Evolutionary conservation across 2,113 vertebrate species (phyloP).

Genomic region (Hemiscyllium ocellatum): DNA sequence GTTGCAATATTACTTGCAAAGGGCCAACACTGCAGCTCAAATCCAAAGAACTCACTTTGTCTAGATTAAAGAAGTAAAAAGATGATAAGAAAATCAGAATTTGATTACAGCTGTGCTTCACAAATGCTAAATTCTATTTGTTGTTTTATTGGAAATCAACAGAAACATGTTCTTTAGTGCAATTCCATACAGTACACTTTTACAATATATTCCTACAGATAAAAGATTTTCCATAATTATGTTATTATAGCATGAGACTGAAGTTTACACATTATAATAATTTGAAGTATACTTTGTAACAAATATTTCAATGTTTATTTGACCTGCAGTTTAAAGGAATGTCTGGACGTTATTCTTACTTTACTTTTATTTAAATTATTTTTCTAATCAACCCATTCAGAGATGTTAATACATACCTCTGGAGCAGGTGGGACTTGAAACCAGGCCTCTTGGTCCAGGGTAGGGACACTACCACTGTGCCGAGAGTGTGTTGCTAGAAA

Average conservation of each 20-base stretch:
- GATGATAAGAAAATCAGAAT: neutral
- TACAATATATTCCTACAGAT: neutral
- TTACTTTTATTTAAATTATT: too few relatives aligned
- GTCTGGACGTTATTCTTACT: neutral
- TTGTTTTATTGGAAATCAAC: neutral
- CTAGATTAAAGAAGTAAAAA: conserved; percentile 50
- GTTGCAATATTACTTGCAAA: conserved; percentile 70
- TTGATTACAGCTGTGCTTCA: neutral
- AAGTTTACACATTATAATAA: neutral
- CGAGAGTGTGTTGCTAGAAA: too few relatives aligned
- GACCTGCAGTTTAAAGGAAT: neutral
- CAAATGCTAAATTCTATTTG: neutral
- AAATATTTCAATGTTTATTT: neutral
- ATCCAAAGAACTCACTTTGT: conserved; percentile 67
- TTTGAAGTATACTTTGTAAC: neutral
- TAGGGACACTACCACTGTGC: too few relatives aligned
- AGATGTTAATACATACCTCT: too few relatives aligned
- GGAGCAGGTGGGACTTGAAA: too few relatives aligned
- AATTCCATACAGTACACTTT: neutral
- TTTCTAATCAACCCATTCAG: too few relatives aligned
- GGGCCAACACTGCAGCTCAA: conserved; percentile 81
- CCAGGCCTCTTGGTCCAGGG: too few relatives aligned
- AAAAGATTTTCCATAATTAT: neutral
- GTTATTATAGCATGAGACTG: neutral
- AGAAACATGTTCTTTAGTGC: neutral